Conservation (phyloP, 1,140 invertebrate genomes). For the Nasonia longicornis region DNA sequence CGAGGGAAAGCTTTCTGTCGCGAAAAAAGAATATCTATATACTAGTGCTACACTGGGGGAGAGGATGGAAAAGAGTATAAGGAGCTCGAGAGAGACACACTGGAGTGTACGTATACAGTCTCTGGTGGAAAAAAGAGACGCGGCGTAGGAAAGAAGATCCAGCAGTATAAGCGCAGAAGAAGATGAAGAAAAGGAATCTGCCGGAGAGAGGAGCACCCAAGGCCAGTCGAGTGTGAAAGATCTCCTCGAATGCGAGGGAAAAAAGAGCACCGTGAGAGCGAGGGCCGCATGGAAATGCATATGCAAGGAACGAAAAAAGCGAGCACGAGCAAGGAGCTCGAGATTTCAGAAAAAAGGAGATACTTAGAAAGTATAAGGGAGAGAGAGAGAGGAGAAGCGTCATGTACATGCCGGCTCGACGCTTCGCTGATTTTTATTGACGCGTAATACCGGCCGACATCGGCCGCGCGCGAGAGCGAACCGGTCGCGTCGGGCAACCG, state of each 20-base stretch:
- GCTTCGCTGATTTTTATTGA: conserved; percentile 60
- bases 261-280: conserved; percentile 38
- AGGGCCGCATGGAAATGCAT: conserved; percentile 35
- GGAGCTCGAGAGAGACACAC: not conserved
- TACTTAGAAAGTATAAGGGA: conserved; percentile 9
- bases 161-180: not conserved
- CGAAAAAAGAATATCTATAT: not conserved
- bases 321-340: not conserved
- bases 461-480: conserved; percentile 32
- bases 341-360: conserved; percentile 43
- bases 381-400: conserved; percentile 41
- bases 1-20: not conserved
- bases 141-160: not conserved
- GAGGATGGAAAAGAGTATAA: not conserved
- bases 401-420: conserved; percentile 41
- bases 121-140: conserved; percentile 5
- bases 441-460: conserved; percentile 53
- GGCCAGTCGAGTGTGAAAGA: conserved; percentile 53
- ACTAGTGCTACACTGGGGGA: not conserved
- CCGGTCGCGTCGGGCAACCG: conserved; percentile 37
- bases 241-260: conserved; percentile 48
- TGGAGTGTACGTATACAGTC: not conserved
- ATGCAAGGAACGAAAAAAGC: conserved; percentile 37
- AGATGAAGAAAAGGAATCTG: conserved; percentile 6
- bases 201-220: not conserved